These are phyloP conservation scores for Acrocera orbiculus DNA, from an alignment of 2,888 invertebrate species.

Conservation along the genomic window DNA sequence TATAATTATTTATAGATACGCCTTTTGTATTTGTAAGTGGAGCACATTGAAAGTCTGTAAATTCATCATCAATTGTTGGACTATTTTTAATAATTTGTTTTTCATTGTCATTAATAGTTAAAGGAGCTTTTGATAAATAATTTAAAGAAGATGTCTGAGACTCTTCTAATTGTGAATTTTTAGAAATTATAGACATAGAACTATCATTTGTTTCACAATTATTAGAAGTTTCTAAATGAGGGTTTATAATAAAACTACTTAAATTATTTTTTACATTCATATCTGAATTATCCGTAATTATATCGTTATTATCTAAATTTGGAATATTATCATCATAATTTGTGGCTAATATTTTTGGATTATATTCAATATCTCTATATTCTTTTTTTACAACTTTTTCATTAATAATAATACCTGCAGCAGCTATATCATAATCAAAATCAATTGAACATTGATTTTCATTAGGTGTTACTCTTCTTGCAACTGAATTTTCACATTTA, in stretches of 20 bases:
- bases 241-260: too few species aligned
- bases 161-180: not conserved
- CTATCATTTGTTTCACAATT: not conserved
- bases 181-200: not conserved
- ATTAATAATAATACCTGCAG: constrained; percentile 29
- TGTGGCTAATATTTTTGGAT: constrained; percentile 17
- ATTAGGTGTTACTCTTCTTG: too few species aligned
- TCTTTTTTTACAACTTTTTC: constrained; percentile 31
- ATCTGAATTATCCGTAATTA: not conserved
- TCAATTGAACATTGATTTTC: constrained; percentile 20
- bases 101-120: not conserved
- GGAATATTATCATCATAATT: not conserved
- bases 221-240: not conserved
- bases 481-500: constrained; percentile 23
- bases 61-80: constrained; percentile 28
- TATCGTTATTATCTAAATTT: not conserved
- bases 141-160: too few species aligned
- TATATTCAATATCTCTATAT: constrained; percentile 31
- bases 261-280: too few species aligned
- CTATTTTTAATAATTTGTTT: not conserved
- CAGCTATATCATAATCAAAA: constrained; percentile 29
- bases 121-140: not conserved
- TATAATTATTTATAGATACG: too few species aligned
- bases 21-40: too few species aligned
- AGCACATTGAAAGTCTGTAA: constrained; percentile 33